These are phyloP conservation scores for Caenorhabditis virilis DNA, from an alignment of 2,888 invertebrate genomes.

Conservation along the genomic window DNA sequence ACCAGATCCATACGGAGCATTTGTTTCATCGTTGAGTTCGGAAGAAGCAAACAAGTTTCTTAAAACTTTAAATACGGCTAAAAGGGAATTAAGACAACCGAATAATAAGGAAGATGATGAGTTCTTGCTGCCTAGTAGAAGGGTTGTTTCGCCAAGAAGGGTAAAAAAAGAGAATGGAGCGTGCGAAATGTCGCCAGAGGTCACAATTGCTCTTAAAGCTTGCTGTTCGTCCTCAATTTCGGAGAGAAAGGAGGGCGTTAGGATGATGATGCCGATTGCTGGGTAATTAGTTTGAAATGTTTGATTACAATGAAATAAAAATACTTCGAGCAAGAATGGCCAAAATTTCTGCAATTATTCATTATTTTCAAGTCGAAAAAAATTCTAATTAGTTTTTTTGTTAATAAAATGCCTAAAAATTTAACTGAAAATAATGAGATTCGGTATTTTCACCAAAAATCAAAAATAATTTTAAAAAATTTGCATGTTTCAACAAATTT, in stretches of 20 bases:
- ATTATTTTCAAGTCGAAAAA: too few relatives aligned
- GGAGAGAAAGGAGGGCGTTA: constrained; percentile 27
- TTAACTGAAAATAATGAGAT: too few relatives aligned
- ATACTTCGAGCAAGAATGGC: too few relatives aligned
- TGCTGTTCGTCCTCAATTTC: constrained; percentile 21
- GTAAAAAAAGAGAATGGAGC: constrained; percentile 3
- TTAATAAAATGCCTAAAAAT: too few relatives aligned
- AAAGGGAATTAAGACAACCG: neutral
- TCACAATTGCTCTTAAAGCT: constrained; percentile 12
- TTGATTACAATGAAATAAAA: neutral
- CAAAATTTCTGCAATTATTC: too few relatives aligned
- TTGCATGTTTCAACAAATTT: too few relatives aligned
- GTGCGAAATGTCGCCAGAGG: constrained; percentile 19
- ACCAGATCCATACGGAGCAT: constrained; percentile 19
- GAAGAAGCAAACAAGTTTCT: constrained; percentile 20
- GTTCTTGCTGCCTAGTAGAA: constrained; percentile 10
- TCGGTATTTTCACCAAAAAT: too few relatives aligned
- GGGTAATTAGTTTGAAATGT: neutral
- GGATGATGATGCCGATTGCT: constrained; percentile 9
- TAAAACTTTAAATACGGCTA: neutral
- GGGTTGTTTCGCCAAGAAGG: constrained; percentile 17
- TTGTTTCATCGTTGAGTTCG: constrained; percentile 13
- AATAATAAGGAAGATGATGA: constrained; percentile 19
- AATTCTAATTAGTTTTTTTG: too few relatives aligned
- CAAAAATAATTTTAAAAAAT: too few relatives aligned